Evolutionary conservation across 1,140 invertebrate genomes (phyloP).

Genomic region (Rhizoglyphus robini): DNA sequence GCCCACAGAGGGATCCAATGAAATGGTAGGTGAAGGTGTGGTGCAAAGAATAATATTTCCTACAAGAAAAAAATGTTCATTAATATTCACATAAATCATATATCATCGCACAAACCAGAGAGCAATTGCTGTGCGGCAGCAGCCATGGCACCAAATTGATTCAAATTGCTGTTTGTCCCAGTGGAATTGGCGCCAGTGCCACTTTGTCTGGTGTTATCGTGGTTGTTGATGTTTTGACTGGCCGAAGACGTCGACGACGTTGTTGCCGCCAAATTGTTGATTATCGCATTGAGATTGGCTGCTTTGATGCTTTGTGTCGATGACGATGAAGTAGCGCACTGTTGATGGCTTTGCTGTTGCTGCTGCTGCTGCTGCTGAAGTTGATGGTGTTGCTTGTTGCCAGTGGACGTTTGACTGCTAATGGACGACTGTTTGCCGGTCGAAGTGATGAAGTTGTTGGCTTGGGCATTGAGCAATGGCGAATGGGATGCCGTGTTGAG

Average conservation of each 20-base stretch:
- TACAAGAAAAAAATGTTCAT: neutral
- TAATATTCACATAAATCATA: neutral
- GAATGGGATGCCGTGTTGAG: too few species aligned
- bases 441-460: neutral
- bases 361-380: neutral
- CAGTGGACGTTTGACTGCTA: neutral
- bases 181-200: neutral
- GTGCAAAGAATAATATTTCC: neutral
- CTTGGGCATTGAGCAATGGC: neutral
- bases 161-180: neutral
- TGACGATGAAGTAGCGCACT: conserved; percentile 2
- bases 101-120: neutral
- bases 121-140: conserved; percentile 2
- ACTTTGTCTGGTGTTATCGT: neutral
- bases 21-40: neutral
- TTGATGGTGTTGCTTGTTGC: neutral
- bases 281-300: conserved; percentile 13
- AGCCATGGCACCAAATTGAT: neutral
- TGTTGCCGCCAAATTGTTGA: neutral
- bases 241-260: neutral
- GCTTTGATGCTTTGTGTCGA: neutral
- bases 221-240: neutral
- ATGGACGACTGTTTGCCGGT: neutral
- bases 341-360: neutral
- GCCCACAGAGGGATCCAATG: neutral